phyloP scores from a whole-genome alignment of 2,797 vertebrate genomes.

The Pangasius macronema region DNA sequence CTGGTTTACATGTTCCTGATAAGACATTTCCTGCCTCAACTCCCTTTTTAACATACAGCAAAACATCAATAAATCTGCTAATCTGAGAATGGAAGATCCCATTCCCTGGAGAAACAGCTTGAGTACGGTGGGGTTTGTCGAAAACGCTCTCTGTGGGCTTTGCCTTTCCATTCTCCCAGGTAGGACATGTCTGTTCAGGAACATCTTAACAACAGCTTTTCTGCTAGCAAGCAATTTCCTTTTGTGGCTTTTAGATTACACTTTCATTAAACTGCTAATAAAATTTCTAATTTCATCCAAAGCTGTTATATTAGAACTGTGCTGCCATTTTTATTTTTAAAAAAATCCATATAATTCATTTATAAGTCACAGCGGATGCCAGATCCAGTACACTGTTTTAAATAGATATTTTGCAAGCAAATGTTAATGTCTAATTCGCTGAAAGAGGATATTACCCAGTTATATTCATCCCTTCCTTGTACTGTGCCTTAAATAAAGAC shows the following conservation, averaged over 20 bases:
- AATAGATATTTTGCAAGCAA: neutral
- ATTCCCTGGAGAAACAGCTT: constrained; percentile 15
- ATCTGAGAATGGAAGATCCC: neutral
- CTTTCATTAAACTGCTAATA: neutral
- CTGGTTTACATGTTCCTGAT: constrained; percentile 44
- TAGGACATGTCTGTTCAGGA: neutral
- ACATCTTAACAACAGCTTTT: neutral
- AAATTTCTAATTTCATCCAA: neutral
- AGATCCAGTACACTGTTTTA: neutral
- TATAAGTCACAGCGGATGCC: neutral
- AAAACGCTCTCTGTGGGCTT: neutral
- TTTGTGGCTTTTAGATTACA: neutral
- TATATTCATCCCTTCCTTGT: neutral
- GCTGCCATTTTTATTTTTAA: neutral
- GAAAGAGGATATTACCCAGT: neutral
- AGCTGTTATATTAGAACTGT: neutral
- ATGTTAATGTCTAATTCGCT: neutral
- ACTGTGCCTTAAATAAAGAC: constrained; percentile 10
- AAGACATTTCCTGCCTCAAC: constrained; percentile 44
- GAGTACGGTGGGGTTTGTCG: neutral
- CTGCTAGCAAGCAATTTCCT: neutral
- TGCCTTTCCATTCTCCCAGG: neutral
- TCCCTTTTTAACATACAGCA: constrained; percentile 4
- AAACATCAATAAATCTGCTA: constrained; percentile 10
- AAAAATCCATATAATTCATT: neutral